These are phyloP conservation scores for Tautogolabrus adspersus DNA, from an alignment of 2,113 vertebrate species.

Conservation along the genomic window DNA sequence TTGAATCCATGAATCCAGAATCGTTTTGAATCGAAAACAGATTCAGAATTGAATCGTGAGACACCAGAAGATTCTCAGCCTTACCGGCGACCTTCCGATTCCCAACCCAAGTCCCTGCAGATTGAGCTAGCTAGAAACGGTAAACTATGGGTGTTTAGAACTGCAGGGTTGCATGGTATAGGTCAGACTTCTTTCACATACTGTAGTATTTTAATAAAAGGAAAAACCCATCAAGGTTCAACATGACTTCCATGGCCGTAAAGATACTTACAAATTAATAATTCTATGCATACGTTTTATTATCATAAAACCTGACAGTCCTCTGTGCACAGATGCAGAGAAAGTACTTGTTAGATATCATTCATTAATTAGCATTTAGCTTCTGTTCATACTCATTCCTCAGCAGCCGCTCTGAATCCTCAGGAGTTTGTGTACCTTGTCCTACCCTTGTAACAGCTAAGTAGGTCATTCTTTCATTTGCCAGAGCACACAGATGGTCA, in stretches of 20 bases:
- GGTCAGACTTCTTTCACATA: too few species aligned
- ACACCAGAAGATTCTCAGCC: too few species aligned
- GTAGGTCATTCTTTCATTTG: conserved; percentile 11
- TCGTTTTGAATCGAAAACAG: too few species aligned
- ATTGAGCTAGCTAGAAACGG: too few species aligned
- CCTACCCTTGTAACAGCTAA: neutral
- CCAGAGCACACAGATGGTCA: conserved; percentile 18
- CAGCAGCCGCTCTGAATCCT: neutral
- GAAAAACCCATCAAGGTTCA: too few species aligned
- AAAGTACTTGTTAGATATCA: neutral
- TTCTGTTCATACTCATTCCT: neutral
- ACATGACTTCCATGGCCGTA: neutral
- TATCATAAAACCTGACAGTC: neutral
- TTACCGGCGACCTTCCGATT: too few species aligned
- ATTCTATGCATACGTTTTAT: neutral
- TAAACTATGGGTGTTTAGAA: too few species aligned
- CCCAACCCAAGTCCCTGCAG: too few species aligned
- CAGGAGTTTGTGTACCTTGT: neutral
- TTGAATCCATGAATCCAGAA: too few species aligned
- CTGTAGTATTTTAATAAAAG: too few species aligned
- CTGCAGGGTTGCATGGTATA: too few species aligned
- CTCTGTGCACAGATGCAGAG: neutral
- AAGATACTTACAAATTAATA: neutral
- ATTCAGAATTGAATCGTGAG: too few species aligned
- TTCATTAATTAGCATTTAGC: neutral